Evolutionary conservation across 2,113 vertebrate species (phyloP), one percentile per base, ranked within the genome.

Genomic region (Pluvialis apricaria): DNA sequence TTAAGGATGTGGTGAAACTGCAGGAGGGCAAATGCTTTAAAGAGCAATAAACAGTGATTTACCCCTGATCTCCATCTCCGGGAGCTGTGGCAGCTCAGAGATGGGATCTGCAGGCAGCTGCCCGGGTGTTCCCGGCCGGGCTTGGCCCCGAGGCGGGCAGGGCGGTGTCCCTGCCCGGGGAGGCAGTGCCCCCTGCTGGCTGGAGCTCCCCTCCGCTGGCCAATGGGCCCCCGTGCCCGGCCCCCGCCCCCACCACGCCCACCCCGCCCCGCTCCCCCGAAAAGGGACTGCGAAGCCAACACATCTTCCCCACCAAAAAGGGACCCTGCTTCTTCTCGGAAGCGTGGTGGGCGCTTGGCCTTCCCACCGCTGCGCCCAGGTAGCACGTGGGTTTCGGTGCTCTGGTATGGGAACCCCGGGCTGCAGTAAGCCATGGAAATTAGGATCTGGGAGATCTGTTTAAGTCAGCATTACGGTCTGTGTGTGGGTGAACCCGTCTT

Each of bases 401-500:
- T 57, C 26, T 0, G 1, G 9, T 38, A 2, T 89, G 84, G 92
- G 94, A 95, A 88, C 82, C 26, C 1, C 1, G 18, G 54, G 28
- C 60, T 7, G 25, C 85, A 70, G 64, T 2, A 8, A 91, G 64
- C 45, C 90, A 75, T 91, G 95, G 94, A 94, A 96, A 96, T 92
- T 66, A 92, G 91, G n/a, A 86, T 91, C 82, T 82, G 78, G 69
- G 57, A 94, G 94, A 89, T 93, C 92, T 97, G 73, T 94, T 91
- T 20, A 95, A 94, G 96, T 95, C 94, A 96, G 94, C 96, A 70
- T 68, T 94, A 86, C 10, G 6, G 31, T 47, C 65, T 71, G 87
- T 90, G 70, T 96, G 96, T 96, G 96, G 96, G 96, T 97, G 96
- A 97, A 96, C 91, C 92, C 38, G 82, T 93, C 92, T 86, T 94